Conservation (phyloP, 1,140 invertebrate genomes). For the Trypoxylus dichotomus region DNA sequence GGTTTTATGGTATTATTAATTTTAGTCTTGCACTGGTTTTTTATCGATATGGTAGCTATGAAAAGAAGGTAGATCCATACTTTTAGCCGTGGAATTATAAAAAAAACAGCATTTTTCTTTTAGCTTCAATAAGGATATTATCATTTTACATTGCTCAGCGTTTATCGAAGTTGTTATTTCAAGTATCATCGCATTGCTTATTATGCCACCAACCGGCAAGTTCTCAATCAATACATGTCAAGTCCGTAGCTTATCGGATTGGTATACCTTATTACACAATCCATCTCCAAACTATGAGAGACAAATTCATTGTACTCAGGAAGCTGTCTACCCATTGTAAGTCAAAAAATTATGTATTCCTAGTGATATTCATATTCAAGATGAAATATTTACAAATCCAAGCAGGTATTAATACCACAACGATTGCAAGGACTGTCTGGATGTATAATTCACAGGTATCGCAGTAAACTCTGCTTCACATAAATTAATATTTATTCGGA, state of each 20-base stretch:
- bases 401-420: too few species aligned
- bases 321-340: conserved; percentile 96
- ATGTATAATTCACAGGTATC: too few species aligned
- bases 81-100: background rate
- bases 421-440: too few species aligned
- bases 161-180: conserved; percentile 77
- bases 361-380: background rate
- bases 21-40: conserved; percentile 87
- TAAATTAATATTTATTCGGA: too few species aligned
- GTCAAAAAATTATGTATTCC: conserved; percentile 54
- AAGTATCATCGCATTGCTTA: conserved; percentile 72
- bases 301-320: conserved; percentile 91
- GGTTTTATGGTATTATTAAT: conserved; percentile 89
- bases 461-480: too few species aligned
- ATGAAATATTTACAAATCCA: too few species aligned
- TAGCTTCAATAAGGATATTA: conserved; percentile 71
- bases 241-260: conserved; percentile 81
- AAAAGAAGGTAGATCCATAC: conserved; percentile 62
- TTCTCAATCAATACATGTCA: conserved; percentile 77
- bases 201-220: conserved; percentile 76
- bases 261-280: conserved; percentile 95
- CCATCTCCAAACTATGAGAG: conserved; percentile 89
- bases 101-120: background rate
- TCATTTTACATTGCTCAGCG: conserved; percentile 76
- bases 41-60: conserved; percentile 82